Evolutionary conservation across 2,797 vertebrate genomes (phyloP).

Genomic region (Vespertilio murinus): DNA sequence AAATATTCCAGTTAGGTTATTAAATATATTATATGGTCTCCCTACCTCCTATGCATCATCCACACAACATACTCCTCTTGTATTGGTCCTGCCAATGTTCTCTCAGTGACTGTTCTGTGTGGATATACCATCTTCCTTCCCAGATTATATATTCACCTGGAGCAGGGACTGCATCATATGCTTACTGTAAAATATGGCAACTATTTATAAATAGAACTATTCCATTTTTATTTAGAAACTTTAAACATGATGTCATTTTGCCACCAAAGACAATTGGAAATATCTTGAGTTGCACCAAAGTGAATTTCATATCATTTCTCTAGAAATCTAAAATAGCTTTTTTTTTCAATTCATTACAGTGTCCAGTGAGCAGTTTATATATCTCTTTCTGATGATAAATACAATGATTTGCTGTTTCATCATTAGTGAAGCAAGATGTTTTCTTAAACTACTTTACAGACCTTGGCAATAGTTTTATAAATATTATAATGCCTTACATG

Average conservation of each 20-base stretch:
- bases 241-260: not conserved
- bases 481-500: not conserved
- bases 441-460: conserved; percentile 21
- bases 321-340: not conserved
- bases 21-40: not conserved
- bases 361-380: not conserved
- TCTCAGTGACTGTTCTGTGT: not conserved
- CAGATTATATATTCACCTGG: not conserved
- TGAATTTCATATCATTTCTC: not conserved
- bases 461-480: not conserved
- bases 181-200: not conserved
- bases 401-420: conserved; percentile 33
- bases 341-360: not conserved
- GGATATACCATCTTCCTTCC: not conserved
- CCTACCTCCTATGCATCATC: not conserved
- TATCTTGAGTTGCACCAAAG: not conserved
- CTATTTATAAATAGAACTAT: not conserved
- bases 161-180: not conserved
- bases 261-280: not conserved
- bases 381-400: conserved; percentile 6
- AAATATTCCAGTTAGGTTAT: not conserved
- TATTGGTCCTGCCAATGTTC: not conserved
- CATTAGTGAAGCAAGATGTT: not conserved
- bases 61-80: not conserved
- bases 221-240: not conserved